Base-by-base conservation (phyloP, 2,113 vertebrate genomes). In the Eptesicus fuscus region DNA sequence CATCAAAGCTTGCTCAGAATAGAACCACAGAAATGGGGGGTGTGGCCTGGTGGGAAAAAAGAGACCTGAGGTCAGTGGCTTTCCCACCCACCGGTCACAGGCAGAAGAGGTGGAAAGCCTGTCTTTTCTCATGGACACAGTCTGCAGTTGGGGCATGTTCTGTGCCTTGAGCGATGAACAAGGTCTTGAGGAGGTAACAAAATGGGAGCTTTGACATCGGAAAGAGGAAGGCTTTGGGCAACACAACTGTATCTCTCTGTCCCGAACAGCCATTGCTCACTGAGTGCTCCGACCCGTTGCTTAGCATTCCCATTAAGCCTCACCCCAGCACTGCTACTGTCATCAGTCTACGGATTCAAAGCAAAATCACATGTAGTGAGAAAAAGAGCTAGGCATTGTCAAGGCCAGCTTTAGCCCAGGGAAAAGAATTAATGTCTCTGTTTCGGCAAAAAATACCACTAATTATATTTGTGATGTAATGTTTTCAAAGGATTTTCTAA, bases 401-500 rank as follows among this genome's bases (percentile, higher is more conserved):
- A 20, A 74, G 23, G 49, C 47, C 28, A 82, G 18, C 17, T n/a
- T 87, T 67, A 85, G 23, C 42, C 17, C 17, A 25, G 37, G 23
- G 37, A 14, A 79, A 82, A 47, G 22, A 73, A 49, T 20, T 28
- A 20, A 67, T 42, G 23, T 37, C 28, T 37, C 5, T 35, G 10
- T 74, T 83, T 74, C 40, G 63, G 14, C 23, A 69, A 63, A 86
- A 70, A 53, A 65, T 4, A 7, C 40, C 30, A 69, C 0, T 63
- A 32, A 22, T 59, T 61, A 20, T 59, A 67, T 79, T 83, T 59
- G 12, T 9, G 56, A 13, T 47, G 4, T 35, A 51, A 63, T 35
- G 9, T 53, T 94, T 80, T 44, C 44, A 91, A 77, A 88, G 16
- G 4, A 16, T 61, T 78, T 86, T 87, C 42, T 70, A 9, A 51